Conservation (phyloP, 2,113 vertebrate species). For the Girardinichthys multiradiatus region DNA sequence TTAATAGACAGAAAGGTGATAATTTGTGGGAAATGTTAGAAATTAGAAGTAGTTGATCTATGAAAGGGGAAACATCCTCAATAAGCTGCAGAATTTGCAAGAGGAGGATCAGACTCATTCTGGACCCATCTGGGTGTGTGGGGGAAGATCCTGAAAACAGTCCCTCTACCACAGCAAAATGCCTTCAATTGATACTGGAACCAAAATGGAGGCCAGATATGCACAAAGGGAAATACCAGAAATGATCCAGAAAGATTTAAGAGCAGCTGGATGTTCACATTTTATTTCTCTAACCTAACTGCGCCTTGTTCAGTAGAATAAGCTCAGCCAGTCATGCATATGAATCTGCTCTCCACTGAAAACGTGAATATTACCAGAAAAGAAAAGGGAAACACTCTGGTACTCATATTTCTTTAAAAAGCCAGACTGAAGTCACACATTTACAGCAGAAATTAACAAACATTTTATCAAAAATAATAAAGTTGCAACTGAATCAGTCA, state of each 20-base stretch:
- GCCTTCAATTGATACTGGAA: too few relatives aligned
- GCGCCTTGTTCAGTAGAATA: neutral
- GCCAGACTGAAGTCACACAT: too few relatives aligned
- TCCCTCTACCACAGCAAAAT: neutral
- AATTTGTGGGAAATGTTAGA: neutral
- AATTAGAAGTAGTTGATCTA: neutral
- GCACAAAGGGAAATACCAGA: too few relatives aligned
- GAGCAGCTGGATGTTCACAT: neutral
- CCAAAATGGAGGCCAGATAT: too few relatives aligned
- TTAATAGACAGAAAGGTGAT: neutral
- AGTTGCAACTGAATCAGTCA: neutral
- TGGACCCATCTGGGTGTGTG: neutral
- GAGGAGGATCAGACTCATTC: neutral
- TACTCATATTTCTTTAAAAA: neutral
- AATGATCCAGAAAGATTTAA: neutral
- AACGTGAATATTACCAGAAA: neutral
- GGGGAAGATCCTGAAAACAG: neutral
- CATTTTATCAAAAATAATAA: neutral
- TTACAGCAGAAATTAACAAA: neutral
- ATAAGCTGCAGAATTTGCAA: neutral
- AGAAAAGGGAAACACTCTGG: neutral
- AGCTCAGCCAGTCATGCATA: neutral
- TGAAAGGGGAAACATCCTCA: neutral
- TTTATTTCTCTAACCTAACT: neutral
- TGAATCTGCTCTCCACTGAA: neutral